Base-by-base conservation (phyloP, 1,140 invertebrate species). In the Drosophila sp. region DNA sequence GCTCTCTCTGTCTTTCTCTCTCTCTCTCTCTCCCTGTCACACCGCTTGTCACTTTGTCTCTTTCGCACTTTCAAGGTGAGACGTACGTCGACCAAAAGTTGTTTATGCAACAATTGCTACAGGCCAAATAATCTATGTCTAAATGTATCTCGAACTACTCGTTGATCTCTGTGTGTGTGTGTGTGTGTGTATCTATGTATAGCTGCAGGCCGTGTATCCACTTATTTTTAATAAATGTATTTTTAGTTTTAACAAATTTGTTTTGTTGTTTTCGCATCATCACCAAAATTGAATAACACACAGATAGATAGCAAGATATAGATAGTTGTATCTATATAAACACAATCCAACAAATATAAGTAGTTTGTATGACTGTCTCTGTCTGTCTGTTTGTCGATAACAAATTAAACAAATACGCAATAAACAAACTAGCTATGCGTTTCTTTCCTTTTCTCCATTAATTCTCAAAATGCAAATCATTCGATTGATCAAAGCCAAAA, bases 251-350 rank as follows among this genome's bases (percentile, higher is more conserved):
- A 63, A 63, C 65, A 62, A 70, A 74, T 74, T 70, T 62, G 58
- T 74, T 74, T 74, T 63, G 66, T 70, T 70, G 51, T 57, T 70
- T 74, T 74, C 56, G 63, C 70, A 72, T 72, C 70, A 67, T 61
- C 63, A 72, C 29, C 63, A 54, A 72, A 72, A 67, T 67, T 51
- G 46, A 59, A 71, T 71, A 71, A 64, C 41, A 54, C 16, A 29
- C 14, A 48, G 29, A 13, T 41, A 59, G 36, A 29, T 29, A 27
- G 25, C 2, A 3, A 27, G 25, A 27, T 27, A 50, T 43, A 53
- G 40, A 38, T 53, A 7, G 25, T 63, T 63, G 32, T 70, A 46
- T 70, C 14, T 65, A 16, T 57, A 64, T 40, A 65, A 21, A 48
- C 41, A 48, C 38, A 58, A 13, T 45, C 40, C n/a, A n/a, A 57